Base-by-base conservation (phyloP, 2,113 vertebrate genomes). In the Vicugna pacos region DNA sequence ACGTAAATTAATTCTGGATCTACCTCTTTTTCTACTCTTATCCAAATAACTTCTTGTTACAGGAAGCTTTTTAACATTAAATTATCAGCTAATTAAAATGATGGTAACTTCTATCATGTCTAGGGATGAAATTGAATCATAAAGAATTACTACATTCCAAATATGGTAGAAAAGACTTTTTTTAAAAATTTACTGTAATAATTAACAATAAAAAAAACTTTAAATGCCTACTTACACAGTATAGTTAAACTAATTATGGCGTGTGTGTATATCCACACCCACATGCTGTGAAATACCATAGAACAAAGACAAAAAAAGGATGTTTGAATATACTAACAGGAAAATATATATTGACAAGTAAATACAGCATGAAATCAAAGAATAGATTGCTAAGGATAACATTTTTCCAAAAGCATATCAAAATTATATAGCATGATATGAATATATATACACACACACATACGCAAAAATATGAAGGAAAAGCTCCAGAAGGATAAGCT, bases 11-110 rank as follows among this genome's bases (percentile, higher is more conserved):
- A 92, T 52, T 92, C 28, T 93, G 50, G 28, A 92, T 89, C 16
- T 42, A 58, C 4, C 65, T 89, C 10, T 86, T 96, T 95, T 77
- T 60, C 60, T 94, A 94, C 16, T 70, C 87, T 89, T 92, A 82
- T 35, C 8, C 42, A 96, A 95, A 58, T 52, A 14, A 90, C 19
- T 58, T 84, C 19, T 58, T 84, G 20, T 73, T 73, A 76, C 8
- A 12, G 14, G 17, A 89, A 89, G 48, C 12, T 38, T 84, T 67
- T 24, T 56, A 19, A 91, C 64, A 64, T 42, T 95, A 80, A 65
- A 58, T 77, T 67, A 52, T 17, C 35, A 95, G 60, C 28, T 70
- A 86, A 89, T 20, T 83, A 85, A 75, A 90, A 91, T 87, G 65
- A 67, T 7, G 72, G 70, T 64, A 93, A 32, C 15, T 64, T 69